Percentiles rank a stretch among this genome's conserved stretches.
These are phyloP conservation scores for Sminthopsis crassicaudata DNA, from an alignment of 2,113 vertebrate genomes.

Conservation along the genomic window DNA sequence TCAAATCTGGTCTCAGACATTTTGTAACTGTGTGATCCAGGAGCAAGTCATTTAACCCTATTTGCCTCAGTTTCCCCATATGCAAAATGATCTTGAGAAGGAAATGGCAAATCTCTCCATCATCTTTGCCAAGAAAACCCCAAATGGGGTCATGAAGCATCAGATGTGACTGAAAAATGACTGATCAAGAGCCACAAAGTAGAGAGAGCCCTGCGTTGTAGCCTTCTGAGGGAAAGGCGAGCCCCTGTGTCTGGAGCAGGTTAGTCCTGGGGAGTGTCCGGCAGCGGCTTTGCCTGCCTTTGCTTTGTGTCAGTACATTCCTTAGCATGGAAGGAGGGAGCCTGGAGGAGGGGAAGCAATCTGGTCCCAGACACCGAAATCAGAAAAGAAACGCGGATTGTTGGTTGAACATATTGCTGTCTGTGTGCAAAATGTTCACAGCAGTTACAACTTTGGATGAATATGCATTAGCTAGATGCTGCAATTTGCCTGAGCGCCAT, in stretches of 20 bases:
- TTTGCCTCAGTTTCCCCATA: not conserved
- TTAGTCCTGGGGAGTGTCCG: not conserved
- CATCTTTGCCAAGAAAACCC: not conserved
- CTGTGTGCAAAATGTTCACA: conserved; percentile 66
- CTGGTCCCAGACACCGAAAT: conserved; percentile 67
- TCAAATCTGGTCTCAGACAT: not conserved
- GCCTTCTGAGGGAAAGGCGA: not conserved
- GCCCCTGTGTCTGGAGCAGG: conserved; percentile 17
- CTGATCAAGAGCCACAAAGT: not conserved
- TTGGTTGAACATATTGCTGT: conserved; percentile 64
- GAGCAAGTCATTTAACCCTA: not conserved
- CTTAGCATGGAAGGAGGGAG: conserved; percentile 71
- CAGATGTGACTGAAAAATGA: not conserved
- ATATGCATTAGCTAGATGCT: conserved; percentile 58
- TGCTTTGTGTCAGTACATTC: conserved; percentile 67
- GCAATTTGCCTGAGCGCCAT: conserved; percentile 53
- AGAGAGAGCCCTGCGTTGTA: not conserved
- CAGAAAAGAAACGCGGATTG: conserved; percentile 54
- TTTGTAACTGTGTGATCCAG: not conserved
- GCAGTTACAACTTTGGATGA: conserved; percentile 68
- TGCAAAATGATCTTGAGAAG: not conserved
- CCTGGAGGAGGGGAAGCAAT: conserved; percentile 51
- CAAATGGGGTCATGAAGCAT: not conserved
- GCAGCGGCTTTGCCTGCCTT: not conserved
- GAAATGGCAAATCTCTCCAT: not conserved